These are phyloP conservation scores for Pelobates cultripes DNA, from an alignment of 2,797 vertebrate genomes.

Conservation along the genomic window DNA sequence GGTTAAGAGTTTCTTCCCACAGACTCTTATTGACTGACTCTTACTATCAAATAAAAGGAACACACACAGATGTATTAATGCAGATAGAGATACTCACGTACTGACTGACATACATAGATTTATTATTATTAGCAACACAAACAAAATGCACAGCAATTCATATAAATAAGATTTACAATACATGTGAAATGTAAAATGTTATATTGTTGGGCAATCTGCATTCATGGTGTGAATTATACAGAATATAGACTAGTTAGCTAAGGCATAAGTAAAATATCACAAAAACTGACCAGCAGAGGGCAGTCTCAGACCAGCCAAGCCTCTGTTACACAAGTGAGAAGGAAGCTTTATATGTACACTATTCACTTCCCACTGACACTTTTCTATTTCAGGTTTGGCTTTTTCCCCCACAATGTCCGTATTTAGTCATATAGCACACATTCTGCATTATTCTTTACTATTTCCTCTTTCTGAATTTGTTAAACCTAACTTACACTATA, in stretches of 20 bases:
- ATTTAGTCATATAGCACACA: background rate
- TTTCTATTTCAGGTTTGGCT: background rate
- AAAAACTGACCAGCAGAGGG: slow-evolving; percentile 31
- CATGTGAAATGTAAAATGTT: background rate
- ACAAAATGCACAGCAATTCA: background rate
- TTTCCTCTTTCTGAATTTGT: no score
- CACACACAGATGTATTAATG: no score
- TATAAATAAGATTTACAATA: background rate
- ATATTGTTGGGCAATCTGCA: background rate
- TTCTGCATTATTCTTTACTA: no score
- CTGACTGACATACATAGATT: no score
- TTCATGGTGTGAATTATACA: no score
- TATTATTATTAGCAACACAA: background rate
- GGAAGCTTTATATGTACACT: background rate
- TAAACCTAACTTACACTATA: no score
- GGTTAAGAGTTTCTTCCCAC: no score
- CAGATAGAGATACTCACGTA: no score
- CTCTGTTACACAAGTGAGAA: background rate
- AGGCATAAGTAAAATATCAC: background rate
- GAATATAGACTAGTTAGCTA: background rate
- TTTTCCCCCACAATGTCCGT: background rate
- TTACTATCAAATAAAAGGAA: no score
- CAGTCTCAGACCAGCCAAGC: slow-evolving; percentile 13
- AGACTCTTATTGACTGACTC: no score
- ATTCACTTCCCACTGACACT: background rate